Conservation (phyloP, 2,888 invertebrate species). For the Brachylomia viminalis region DNA sequence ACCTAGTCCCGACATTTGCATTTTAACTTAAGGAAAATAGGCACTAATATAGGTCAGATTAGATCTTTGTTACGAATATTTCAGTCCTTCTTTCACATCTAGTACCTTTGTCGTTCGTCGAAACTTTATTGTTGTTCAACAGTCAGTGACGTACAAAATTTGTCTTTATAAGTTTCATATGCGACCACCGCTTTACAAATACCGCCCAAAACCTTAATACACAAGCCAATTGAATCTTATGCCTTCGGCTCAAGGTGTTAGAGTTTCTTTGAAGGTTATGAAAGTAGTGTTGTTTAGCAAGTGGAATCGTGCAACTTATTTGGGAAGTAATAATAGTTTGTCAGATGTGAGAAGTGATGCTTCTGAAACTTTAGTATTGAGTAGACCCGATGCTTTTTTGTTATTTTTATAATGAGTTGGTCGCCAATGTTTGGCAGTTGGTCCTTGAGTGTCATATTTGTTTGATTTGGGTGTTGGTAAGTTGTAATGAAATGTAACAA, state of each 20-base stretch:
- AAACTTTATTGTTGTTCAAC: conserved; percentile 45
- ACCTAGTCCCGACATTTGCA: not conserved
- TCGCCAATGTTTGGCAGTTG: conserved; percentile 8
- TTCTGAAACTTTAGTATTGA: conserved; percentile 34
- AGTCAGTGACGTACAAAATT: conserved; percentile 44
- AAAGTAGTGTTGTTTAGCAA: conserved; percentile 21
- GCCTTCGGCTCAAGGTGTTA: not conserved
- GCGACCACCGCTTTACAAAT: conserved; percentile 4
- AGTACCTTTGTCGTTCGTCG: not conserved
- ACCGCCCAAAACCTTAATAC: not conserved
- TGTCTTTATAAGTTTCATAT: conserved; percentile 49
- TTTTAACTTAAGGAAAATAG: not conserved
- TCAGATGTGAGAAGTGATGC: conserved; percentile 42
- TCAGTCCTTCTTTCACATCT: not conserved
- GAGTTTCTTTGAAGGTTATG: not conserved
- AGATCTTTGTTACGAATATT: conserved; percentile 3
- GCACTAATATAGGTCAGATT: not conserved
- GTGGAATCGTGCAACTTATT: conserved; percentile 39
- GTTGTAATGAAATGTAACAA: conserved; percentile 9
- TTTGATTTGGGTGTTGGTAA: conserved; percentile 16
- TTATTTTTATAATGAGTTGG: conserved; percentile 53
- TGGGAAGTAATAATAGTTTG: conserved; percentile 53
- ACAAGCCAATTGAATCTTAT: conserved; percentile 28
- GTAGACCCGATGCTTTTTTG: conserved; percentile 28
- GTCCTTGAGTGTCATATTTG: conserved; percentile 11